These are phyloP conservation scores for Benitochromis conjunctus DNA, from an alignment of 2,113 vertebrate genomes.

Conservation along the genomic window DNA sequence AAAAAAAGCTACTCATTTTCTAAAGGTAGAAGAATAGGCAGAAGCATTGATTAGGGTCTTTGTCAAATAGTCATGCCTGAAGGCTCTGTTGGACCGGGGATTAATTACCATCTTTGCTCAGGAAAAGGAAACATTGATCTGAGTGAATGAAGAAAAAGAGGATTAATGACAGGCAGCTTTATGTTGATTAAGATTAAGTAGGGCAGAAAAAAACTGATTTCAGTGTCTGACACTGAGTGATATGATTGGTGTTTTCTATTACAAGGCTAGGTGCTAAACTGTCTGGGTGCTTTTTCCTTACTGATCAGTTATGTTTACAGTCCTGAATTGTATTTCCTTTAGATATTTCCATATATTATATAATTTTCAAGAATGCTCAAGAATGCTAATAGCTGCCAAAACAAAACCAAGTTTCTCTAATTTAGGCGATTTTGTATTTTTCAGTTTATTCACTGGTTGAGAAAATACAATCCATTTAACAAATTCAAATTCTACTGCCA, in stretches of 20 bases:
- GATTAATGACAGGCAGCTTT: slow-evolving; percentile 64
- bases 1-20: slow-evolving; percentile 37
- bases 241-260: slow-evolving; percentile 1
- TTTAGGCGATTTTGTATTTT: neutral
- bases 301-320: neutral
- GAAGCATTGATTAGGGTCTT: slow-evolving; percentile 52
- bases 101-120: slow-evolving; percentile 69
- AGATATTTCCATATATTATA: rapidly evolving
- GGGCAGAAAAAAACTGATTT: slow-evolving; percentile 17
- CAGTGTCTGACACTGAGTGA: neutral
- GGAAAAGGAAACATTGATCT: slow-evolving; percentile 74
- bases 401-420: neutral
- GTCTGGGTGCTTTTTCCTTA: neutral
- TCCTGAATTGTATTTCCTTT: neutral
- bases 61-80: slow-evolving; percentile 59
- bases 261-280: neutral
- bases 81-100: slow-evolving; percentile 59
- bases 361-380: neutral
- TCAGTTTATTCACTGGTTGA: neutral
- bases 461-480: neutral
- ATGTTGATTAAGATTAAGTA: slow-evolving; percentile 64
- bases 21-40: slow-evolving; percentile 19
- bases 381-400: neutral
- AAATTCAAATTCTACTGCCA: neutral
- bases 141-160: slow-evolving; percentile 57